Base-by-base conservation (phyloP, 2,113 vertebrate genomes). In the Corythornis madagascariensis region DNA sequence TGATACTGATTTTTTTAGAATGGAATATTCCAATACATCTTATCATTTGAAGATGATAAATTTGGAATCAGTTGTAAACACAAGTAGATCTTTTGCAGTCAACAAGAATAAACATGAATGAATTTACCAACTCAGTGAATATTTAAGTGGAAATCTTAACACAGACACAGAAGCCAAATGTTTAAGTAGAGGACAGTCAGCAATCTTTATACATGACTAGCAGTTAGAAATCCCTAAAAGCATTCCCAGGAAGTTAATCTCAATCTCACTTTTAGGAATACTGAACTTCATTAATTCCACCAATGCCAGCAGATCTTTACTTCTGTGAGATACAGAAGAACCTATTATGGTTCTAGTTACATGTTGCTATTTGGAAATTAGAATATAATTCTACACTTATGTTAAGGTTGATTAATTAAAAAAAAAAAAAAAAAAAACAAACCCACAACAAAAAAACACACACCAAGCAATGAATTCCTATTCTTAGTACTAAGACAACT, bases 21-120 rank as follows among this genome's bases (percentile, higher is more conserved):
- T 1, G 1, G 22, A 63, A 35, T 40, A 63, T 42, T 71, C 33
- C 28, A 63, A 10, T n/a, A 70, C 6, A 28, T 43, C 1, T 0
- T 52, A 53, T 17, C 33, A 60, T 43, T 18, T 65, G 40, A 69
- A 75, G 38, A 28, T 33, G 7, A 15, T 16, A 1, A 45, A 66
- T 59, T 76, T 61, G 8, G 69, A 79, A 79, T 35, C 33, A 86
- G 64, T 29, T 71, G 38, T 67, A 64, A 76, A 76, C 25, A 64
- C 19, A 87, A 59, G 25, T 6, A 63, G 31, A 66, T 63, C 25
- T 5, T 60, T 78, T 45, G n/a, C 31, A 59, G 52, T 71, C 25
- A 66, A 0, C 40, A 6, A 89, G 24, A 31, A 56, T 26, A 73
- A 89, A 65, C 1, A 24, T 17, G 22, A 88, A 69, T 18, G 6